Evolutionary conservation across 2,888 invertebrate genomes (phyloP).

Genomic region (Chouioia cunea): DNA sequence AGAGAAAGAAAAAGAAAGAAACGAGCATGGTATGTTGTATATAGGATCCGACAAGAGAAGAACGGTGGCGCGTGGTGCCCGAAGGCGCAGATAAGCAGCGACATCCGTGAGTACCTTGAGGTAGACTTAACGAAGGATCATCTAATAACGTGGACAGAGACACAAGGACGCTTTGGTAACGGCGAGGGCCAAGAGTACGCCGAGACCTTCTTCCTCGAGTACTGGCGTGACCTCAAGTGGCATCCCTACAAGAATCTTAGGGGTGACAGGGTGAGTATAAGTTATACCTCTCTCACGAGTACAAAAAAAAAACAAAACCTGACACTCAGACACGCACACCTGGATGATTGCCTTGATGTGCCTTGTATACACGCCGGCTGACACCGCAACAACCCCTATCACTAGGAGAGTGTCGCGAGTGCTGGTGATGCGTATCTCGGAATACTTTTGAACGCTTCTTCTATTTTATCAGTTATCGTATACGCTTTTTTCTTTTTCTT

Average conservation of each 20-base stretch:
- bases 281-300: no score
- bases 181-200: slow-evolving; percentile 91
- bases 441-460: no score
- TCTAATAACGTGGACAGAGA: slow-evolving; percentile 86
- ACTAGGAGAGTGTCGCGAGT: no score
- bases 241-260: slow-evolving; percentile 83
- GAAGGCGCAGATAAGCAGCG: slow-evolving; percentile 81
- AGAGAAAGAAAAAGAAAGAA: no score
- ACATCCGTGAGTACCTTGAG: slow-evolving; percentile 86
- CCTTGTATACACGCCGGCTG: background rate
- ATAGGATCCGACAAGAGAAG: slow-evolving; percentile 85
- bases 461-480: no score
- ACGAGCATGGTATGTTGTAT: slow-evolving; percentile 52
- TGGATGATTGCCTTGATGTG: no score
- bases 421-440: no score
- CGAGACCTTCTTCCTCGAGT: slow-evolving; percentile 86
- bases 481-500: background rate
- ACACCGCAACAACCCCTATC: background rate
- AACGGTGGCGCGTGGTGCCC: slow-evolving; percentile 96
- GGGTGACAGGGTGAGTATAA: slow-evolving; percentile 78
- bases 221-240: slow-evolving; percentile 83
- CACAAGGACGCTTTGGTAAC: slow-evolving; percentile 92
- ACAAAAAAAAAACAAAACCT: no score
- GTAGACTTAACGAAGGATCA: slow-evolving; percentile 81
- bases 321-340: no score